Base-by-base conservation (phyloP, 2,888 invertebrate genomes). In the Meliscaeva auricollis region DNA sequence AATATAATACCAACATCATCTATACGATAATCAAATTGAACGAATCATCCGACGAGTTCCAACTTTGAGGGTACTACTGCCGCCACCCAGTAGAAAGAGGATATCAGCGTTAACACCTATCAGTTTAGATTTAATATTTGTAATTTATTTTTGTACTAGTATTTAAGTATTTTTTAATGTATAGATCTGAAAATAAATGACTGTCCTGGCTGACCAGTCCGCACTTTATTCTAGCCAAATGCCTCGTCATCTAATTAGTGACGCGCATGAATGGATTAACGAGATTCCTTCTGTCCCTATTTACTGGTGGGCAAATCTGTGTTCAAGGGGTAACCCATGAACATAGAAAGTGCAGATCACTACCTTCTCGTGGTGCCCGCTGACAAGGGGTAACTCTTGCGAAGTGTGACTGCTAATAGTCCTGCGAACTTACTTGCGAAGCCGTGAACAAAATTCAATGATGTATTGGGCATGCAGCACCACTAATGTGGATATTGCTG, bases 221-320 rank as follows among this genome's bases (percentile, higher is more conserved):
- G 26, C 2, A 26, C 26, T 26, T 26, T 26, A 26, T 26, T 26
- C 26, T 26, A 26, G 26, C 26, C 26, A 26, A 26, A 26, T 26
- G 26, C 26, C 26, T 26, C 26, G 26, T 52, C 15, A 52, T 52
- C 52, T 17, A 52, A 52, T 52, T 52, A 52, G 52, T 17, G 52
- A 52, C 22, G 52, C 52, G 52, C 52, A 52, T 52, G 22, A 52
- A 52, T 52, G 52, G 66, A 56, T 35, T 69, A 58, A 91, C 90
- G 92, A 92, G 92, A 92, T 92, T 92, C 91, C 91, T 90, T 91
- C 92, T 93, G 93, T 93, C 92, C 92, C 92, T 93, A 93, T 91
- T 93, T n/a, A n/a, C n/a, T n/a, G n/a, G n/a, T n/a, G n/a, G n/a
- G n/a, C n/a, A n/a, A n/a, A n/a, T n/a, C n/a, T n/a, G n/a, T n/a